Conservation (phyloP, 2,888 invertebrate species). For the Eupithecia subfuscata region DNA sequence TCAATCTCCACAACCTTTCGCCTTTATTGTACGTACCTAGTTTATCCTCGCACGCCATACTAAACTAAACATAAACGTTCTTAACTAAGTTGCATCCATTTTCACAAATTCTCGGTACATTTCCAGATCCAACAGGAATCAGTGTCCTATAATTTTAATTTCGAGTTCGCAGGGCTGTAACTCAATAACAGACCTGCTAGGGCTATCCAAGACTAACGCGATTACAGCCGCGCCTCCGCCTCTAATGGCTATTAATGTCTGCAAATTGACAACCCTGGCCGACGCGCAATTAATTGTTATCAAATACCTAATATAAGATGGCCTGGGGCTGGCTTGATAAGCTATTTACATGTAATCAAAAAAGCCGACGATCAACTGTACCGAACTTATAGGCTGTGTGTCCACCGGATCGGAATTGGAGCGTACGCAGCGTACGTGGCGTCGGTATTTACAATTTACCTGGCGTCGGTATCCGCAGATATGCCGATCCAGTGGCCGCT, state of each 20-base stretch:
- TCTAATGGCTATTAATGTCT: conserved; percentile 25
- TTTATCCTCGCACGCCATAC: too few species aligned
- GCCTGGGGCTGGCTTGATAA: neutral
- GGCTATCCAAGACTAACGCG: conserved; percentile 12
- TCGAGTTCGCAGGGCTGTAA: conserved; percentile 9
- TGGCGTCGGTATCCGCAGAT: too few species aligned
- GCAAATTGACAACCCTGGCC: conserved; percentile 18
- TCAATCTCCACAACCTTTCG: neutral
- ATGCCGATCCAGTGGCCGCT: too few species aligned
- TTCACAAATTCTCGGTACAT: neutral
- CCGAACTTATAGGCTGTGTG: too few species aligned
- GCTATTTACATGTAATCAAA: neutral
- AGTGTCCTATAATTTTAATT: conserved; percentile 1
- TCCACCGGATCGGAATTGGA: too few species aligned
- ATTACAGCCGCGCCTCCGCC: conserved; percentile 23
- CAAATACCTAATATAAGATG: neutral
- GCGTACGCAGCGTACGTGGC: too few species aligned
- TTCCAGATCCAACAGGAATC: neutral
- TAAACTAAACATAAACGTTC: too few species aligned
- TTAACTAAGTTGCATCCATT: neutral
- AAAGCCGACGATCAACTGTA: too few species aligned
- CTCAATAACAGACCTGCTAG: neutral
- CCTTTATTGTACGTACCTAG: too few species aligned
- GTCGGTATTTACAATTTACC: too few species aligned
- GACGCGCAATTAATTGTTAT: conserved; percentile 14